These are phyloP conservation scores for Cerastis rubricosa DNA, from an alignment of 2,888 invertebrate species.

Conservation along the genomic window DNA sequence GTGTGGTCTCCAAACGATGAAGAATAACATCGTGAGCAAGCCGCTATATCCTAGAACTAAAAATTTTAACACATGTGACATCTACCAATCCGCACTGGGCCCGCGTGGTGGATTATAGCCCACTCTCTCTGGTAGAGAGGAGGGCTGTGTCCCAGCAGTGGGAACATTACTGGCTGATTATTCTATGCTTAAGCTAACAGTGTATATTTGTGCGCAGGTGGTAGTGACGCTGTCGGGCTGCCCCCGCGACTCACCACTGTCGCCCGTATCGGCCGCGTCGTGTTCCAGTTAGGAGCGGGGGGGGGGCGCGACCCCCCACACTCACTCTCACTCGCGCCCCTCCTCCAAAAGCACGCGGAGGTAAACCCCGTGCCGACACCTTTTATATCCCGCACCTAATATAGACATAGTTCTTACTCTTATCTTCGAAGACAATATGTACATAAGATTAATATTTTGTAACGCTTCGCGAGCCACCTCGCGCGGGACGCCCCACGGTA, in stretches of 20 bases:
- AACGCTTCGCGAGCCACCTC: constrained; percentile 83
- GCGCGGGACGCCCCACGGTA: constrained; percentile 61
- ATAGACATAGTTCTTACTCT: constrained; percentile 86
- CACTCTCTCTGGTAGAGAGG: no score
- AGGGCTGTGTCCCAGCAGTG: no score
- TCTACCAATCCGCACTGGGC: no score
- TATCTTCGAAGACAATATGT: constrained; percentile 91
- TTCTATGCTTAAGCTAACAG: not conserved
- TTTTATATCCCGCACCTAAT: constrained; percentile 82
- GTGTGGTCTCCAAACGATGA: no score
- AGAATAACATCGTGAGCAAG: no score
- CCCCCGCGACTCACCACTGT: constrained; percentile 96
- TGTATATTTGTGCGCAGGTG: constrained; percentile 78
- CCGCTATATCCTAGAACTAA: no score
- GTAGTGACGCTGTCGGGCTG: constrained; percentile 97
- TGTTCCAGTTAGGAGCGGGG: constrained; percentile 96
- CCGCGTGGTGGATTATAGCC: no score
- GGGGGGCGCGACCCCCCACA: constrained; percentile 91
- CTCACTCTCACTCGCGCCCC: constrained; percentile 89
- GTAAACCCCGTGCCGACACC: constrained; percentile 82
- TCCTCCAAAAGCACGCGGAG: constrained; percentile 90
- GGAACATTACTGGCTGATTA: no score
- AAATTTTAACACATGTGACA: no score
- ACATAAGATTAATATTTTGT: constrained; percentile 90
- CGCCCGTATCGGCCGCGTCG: constrained; percentile 97